Conservation (phyloP, 1,140 invertebrate genomes). For the fruit fly (Drosophila melanogaster) region Release_6_plus_ISO1_MT NT_037436.4:6706501-6707000, state of each 20-base stretch:
- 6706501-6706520: no score
- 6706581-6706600: no score
- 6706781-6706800: slow-evolving; percentile 59
- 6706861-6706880: slow-evolving; percentile 18
- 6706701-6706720: slow-evolving; percentile 8
- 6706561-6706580: no score
- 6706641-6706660: slow-evolving; percentile 38
- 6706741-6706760: slow-evolving; percentile 27
- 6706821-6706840: slow-evolving; percentile 2
- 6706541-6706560: background rate
- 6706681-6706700: slow-evolving; percentile 20
- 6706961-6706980: no score
- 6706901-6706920: background rate
- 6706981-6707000: no score
- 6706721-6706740: background rate
- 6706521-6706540: no score
- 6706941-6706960: no score
- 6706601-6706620: background rate
- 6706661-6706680: slow-evolving; percentile 56
- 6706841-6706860: slow-evolving; percentile 17
- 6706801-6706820: slow-evolving; percentile 18
- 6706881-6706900: background rate
- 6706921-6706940: background rate
- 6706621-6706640: slow-evolving; percentile 33
- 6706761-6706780: slow-evolving; percentile 60